A percentile compares a stretch with the other conserved stretches of the same genome.
Conservation (phyloP, 2,113 vertebrate species). For the Paraplagusia blochii region DNA sequence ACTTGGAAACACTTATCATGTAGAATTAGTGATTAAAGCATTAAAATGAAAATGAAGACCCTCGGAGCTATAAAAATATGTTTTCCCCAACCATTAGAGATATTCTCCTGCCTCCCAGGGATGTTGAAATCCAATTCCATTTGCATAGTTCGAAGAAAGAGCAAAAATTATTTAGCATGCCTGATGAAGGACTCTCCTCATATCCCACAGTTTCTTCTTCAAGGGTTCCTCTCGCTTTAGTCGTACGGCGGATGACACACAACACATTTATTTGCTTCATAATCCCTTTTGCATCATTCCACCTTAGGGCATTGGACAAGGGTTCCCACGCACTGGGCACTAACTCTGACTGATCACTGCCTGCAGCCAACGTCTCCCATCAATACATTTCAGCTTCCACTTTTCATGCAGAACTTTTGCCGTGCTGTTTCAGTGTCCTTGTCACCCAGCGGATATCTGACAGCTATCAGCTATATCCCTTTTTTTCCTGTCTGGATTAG, state of each 20-base stretch:
- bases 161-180: not conserved
- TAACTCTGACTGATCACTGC: conserved; percentile 45
- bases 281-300: conserved; percentile 55
- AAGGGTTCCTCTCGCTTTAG: conserved; percentile 17
- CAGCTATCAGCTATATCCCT: not conserved
- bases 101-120: conserved; percentile 5
- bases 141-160: conserved; percentile 30
- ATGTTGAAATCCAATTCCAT: conserved; percentile 29
- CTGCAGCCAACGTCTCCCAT: conserved; percentile 4
- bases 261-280: conserved; percentile 62
- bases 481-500: not conserved
- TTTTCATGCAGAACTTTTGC: conserved; percentile 5
- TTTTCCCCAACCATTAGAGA: conserved; percentile 20
- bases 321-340: conserved; percentile 27
- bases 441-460: conserved; percentile 14
- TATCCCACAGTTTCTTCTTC: conserved; percentile 6
- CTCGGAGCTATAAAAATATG: conserved; percentile 11
- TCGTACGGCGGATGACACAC: conserved; percentile 21
- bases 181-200: conserved; percentile 6
- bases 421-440: conserved; percentile 26
- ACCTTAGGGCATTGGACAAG: conserved; percentile 48
- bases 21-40: conserved; percentile 16
- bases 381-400: conserved; percentile 12
- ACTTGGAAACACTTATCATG: conserved; percentile 17
- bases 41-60: conserved; percentile 8